Percentiles rank a stretch among this genome's conserved stretches.
Conservation (phyloP, 2,797 vertebrate genomes). For the Manis crassicaudata region DNA sequence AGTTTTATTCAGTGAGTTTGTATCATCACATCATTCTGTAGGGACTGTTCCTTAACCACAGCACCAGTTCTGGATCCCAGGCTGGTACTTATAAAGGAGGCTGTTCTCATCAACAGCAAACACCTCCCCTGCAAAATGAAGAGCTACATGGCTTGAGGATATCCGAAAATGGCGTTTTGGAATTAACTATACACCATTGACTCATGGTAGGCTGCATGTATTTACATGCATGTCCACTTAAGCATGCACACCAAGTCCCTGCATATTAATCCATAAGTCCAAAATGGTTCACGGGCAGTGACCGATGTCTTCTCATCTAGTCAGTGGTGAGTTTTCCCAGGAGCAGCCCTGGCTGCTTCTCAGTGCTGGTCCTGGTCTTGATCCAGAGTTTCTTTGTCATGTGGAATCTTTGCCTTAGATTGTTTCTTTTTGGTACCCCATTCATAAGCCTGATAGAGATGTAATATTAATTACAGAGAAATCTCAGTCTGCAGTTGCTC, state of each 20-base stretch:
- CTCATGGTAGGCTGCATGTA: background rate
- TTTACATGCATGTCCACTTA: background rate
- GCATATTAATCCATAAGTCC: background rate
- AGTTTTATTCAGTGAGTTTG: background rate
- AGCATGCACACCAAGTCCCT: background rate
- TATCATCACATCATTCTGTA: background rate
- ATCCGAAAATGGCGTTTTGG: background rate
- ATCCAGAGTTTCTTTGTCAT: conserved; percentile 8
- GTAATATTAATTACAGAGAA: conserved; percentile 70
- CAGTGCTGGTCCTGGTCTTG: background rate
- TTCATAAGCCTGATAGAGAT: conserved; percentile 53
- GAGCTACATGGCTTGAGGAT: background rate
- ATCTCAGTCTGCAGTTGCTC: conserved; percentile 24
- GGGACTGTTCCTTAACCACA: background rate
- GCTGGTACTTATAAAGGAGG: background rate
- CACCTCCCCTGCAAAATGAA: background rate
- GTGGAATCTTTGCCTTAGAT: conserved; percentile 38
- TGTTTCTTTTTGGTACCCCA: conserved; percentile 46
- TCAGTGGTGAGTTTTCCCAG: background rate
- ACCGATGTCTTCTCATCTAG: background rate
- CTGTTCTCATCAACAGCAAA: background rate
- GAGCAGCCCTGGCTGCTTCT: background rate
- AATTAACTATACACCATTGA: background rate
- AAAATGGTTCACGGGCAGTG: background rate
- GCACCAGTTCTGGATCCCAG: background rate